Percentiles rank a stretch among this genome's conserved stretches.
These are phyloP conservation scores for Oligia strigilis DNA, from an alignment of 2,888 invertebrate genomes.

Conservation along the genomic window DNA sequence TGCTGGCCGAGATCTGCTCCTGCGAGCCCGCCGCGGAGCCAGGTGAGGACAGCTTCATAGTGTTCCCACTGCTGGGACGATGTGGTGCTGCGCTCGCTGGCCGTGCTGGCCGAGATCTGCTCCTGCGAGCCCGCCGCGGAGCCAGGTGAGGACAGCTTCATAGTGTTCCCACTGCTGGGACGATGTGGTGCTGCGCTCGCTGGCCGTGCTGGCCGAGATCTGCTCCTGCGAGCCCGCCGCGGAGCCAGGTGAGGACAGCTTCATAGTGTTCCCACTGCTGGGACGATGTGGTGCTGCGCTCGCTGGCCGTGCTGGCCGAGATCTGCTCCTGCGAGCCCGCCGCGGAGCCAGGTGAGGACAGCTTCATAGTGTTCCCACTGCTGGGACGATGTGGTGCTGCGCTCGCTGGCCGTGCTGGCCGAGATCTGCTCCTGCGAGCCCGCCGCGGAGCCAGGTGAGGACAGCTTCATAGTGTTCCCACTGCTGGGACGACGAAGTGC, in stretches of 20 bases:
- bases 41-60: neutral
- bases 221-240: conserved; percentile 77
- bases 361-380: conserved; percentile 86
- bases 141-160: neutral
- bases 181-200: conserved; percentile 98
- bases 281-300: no score
- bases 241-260: neutral
- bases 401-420: conserved; percentile 97
- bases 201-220: conserved; percentile 97
- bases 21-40: conserved; percentile 63
- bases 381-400: conserved; percentile 98
- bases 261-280: neutral
- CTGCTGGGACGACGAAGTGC: conserved; percentile 96
- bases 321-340: conserved; percentile 86
- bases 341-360: conserved; percentile 88
- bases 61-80: conserved; percentile 84
- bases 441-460: conserved; percentile 74
- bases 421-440: conserved; percentile 91
- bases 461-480: conserved; percentile 90
- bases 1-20: conserved; percentile 95
- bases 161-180: neutral
- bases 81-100: conserved; percentile 97
- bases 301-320: conserved; percentile 98
- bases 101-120: conserved; percentile 96
- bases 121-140: conserved; percentile 70